Base-by-base conservation (phyloP, 2,888 invertebrate genomes). In the Bimastos eiseni region DNA sequence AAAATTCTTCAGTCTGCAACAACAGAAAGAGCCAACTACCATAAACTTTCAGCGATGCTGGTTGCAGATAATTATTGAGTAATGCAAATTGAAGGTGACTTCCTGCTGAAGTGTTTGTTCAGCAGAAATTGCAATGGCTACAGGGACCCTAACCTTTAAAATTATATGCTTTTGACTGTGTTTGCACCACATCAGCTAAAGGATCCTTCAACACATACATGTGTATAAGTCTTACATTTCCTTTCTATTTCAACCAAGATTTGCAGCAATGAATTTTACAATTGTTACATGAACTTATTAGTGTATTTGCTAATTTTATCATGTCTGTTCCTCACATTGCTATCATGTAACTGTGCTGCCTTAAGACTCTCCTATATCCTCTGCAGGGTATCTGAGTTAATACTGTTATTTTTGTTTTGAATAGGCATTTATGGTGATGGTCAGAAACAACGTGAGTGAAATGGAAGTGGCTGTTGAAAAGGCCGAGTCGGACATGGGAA, bases 381-480 rank as follows among this genome's bases (percentile, higher is more conserved):
- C 24, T 5, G 49, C 4, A 49, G n/a, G 1, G 70, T n/a, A 11
- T 70, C 30, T 70, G 3, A n/a, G 13, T 70, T n/a, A 49, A 49
- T 49, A 49, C 21, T 49, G 49, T 90, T 55, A 70, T 36, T 55
- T 24, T 5, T 70, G 36, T 34, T 86, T 41, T 34, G 36, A 38
- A 33, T 37, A 91, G 91, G 90, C 84, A 15, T 90, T 91, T 90
- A 34, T 90, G 33, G 37, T 33, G n/a, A 90, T 90, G 89, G 91
- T 91, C 30, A 91, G 89, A 70, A 41, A 34, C 37, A 55, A 91
- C 19, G 84, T 91, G 41, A 44, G 33, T 19, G 37, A 83, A 89
- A 36, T 89, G 38, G 91, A 91, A 55, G 90, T 38, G 30, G 89
- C 55, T 21, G 91, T 91, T 34, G 83, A 90, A 24, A 90, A 90